phyloP scores from a whole-genome alignment of 1,140 invertebrate species.

The Caenorhabditis remanei region DNA sequence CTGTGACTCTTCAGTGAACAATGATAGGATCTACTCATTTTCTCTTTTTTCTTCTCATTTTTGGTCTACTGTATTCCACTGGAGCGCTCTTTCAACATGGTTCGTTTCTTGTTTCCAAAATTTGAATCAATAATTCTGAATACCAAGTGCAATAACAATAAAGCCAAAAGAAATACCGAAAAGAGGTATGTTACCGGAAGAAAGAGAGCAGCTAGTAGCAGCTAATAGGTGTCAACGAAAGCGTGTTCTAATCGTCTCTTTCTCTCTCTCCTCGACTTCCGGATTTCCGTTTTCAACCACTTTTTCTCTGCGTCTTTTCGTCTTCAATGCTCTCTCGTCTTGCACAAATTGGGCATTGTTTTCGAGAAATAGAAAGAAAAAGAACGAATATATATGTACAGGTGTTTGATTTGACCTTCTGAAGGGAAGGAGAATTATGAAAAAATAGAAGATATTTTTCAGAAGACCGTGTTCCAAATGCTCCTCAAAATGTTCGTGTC shows the following conservation, averaged over 20 bases:
- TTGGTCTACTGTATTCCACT: background rate
- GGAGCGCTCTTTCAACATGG: background rate
- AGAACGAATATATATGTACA: background rate
- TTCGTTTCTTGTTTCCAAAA: background rate
- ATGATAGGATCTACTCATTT: background rate
- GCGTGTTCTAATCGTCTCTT: constrained; percentile 33
- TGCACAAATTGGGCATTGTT: constrained; percentile 40
- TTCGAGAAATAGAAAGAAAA: background rate
- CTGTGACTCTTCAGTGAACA: background rate
- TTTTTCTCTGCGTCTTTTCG: constrained; percentile 20
- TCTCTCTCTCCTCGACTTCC: background rate
- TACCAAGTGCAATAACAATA: no score
- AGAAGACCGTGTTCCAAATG: constrained; percentile 73
- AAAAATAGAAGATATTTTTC: constrained; percentile 12
- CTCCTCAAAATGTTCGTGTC: constrained; percentile 71
- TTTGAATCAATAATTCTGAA: no score
- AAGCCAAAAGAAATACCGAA: background rate
- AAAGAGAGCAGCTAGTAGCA: background rate
- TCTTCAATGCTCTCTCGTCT: background rate
- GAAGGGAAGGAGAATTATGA: background rate
- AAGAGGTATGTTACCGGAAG: constrained; percentile 40
- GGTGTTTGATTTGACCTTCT: constrained; percentile 38
- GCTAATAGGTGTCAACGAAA: constrained; percentile 51
- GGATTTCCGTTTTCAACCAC: constrained; percentile 47
- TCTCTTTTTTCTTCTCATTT: background rate